Evolutionary conservation across 2,797 vertebrate genomes (phyloP), one percentile per base, ranked within the genome.

Genomic region (Vipera latastei): DNA sequence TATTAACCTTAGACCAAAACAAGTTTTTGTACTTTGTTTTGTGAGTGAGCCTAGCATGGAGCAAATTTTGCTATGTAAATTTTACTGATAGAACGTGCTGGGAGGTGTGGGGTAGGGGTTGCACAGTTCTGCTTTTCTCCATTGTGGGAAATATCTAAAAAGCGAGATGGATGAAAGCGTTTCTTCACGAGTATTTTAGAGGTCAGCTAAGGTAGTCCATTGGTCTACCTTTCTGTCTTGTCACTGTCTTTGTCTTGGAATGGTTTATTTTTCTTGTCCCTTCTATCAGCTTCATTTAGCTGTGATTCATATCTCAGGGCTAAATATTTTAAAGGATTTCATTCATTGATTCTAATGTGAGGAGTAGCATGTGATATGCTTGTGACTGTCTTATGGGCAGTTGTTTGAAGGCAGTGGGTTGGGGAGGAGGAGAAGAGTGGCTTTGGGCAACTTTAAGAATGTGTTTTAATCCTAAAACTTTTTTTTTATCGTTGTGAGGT

Each of bases 401-500:
- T 51, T 60, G 8, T 88, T 56, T 32, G 78, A 22, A 20, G 48
- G 51, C 14, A 44, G 86, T 5, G 57, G 56, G n/a, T 22, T 57
- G 53, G 53, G n/a, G 25, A 2, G 59, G 55, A 18, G 16, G 38
- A 59, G 53, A 86, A 32, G 28, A 78, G 57, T 63, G 83, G 90
- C 28, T 78, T 56, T n/a, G 38, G 83, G 56, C 6, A 51, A 53
- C 22, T 73, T 73, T 32, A 38, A 65, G 7, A 91, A 91, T 65
- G 57, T 44, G 20, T 90, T 65, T 85, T 93, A 88, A 90, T 91
- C 55, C 89, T 53, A 44, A 32, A 83, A 20, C 60, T 59, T 93
- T 92, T 60, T 95, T 89, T 92, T 86, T 32, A 78, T 92, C 3
- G 55, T 88, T 83, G 59, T 69, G 22, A 92, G 88, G 73, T 55